Evolutionary conservation across 2,797 vertebrate genomes (phyloP).

Genomic region (Amniataba percoides): DNA sequence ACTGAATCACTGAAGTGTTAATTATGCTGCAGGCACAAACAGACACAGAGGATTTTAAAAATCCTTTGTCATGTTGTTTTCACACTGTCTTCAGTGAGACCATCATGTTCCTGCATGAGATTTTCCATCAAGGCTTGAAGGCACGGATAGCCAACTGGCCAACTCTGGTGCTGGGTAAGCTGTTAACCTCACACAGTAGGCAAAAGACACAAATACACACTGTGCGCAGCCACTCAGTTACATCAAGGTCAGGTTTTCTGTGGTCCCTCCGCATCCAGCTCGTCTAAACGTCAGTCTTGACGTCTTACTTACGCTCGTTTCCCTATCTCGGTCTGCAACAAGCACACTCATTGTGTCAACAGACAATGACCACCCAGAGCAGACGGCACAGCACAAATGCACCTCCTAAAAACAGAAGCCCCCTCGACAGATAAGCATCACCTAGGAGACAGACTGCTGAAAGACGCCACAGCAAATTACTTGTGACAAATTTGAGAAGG

Average conservation of each 20-base stretch:
- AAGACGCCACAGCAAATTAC: constrained; percentile 65
- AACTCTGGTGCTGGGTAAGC: constrained; percentile 97
- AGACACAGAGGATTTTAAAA: constrained; percentile 20
- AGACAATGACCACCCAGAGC: constrained; percentile 75
- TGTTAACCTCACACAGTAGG: constrained; percentile 30
- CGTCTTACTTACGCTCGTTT: constrained; percentile 46
- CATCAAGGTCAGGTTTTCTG: constrained; percentile 70
- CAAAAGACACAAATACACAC: constrained; percentile 38
- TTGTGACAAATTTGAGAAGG: constrained; percentile 60
- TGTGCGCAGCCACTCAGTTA: constrained; percentile 29
- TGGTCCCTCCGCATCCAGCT: constrained; percentile 46
- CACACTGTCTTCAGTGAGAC: constrained; percentile 90
- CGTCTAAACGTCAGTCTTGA: constrained; percentile 65
- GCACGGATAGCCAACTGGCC: constrained; percentile 99
- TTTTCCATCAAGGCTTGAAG: constrained; percentile 99
- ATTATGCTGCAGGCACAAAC: background rate
- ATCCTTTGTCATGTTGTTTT: constrained; percentile 19
- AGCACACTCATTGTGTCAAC: constrained; percentile 67
- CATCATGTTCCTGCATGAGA: constrained; percentile 99
- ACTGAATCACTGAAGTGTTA: constrained; percentile 11
- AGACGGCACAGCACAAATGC: constrained; percentile 65
- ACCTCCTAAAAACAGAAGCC: constrained; percentile 62
- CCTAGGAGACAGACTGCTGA: constrained; percentile 69
- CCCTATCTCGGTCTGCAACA: constrained; percentile 76
- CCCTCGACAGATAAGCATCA: constrained; percentile 72